phyloP scores from a whole-genome alignment of 2,888 invertebrate genomes.

The Laothoe populi region DNA sequence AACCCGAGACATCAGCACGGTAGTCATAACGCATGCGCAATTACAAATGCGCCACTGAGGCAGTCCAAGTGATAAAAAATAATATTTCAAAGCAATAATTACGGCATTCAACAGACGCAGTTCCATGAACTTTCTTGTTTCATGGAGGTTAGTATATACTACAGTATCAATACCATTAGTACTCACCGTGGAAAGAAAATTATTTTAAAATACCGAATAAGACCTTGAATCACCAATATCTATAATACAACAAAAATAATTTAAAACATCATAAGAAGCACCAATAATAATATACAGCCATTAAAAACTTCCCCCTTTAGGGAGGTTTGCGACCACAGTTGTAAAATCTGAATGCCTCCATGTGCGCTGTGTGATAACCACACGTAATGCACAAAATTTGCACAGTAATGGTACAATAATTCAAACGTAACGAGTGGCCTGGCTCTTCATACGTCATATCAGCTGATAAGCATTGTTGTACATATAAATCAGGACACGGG shows the following conservation, averaged over 20 bases:
- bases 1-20: no score
- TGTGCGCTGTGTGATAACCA: slow-evolving; percentile 37
- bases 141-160: no score
- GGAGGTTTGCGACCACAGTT: background rate
- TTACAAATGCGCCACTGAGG: no score
- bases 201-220: no score
- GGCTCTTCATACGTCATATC: slow-evolving; percentile 27
- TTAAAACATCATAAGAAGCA: background rate
- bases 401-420: slow-evolving; percentile 45
- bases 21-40: no score
- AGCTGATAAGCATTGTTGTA: slow-evolving; percentile 25
- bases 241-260: background rate
- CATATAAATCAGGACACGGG: background rate
- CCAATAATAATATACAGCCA: background rate
- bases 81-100: no score
- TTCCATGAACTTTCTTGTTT: no score
- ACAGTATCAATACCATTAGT: no score
- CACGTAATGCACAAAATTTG: slow-evolving; percentile 45
- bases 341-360: slow-evolving; percentile 31
- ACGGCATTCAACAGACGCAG: no score
- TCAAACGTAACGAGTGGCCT: slow-evolving; percentile 40
- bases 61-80: no score
- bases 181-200: no score
- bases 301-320: background rate
- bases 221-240: no score